Conservation (phyloP, 2,113 vertebrate species). For the Ia io region DNA sequence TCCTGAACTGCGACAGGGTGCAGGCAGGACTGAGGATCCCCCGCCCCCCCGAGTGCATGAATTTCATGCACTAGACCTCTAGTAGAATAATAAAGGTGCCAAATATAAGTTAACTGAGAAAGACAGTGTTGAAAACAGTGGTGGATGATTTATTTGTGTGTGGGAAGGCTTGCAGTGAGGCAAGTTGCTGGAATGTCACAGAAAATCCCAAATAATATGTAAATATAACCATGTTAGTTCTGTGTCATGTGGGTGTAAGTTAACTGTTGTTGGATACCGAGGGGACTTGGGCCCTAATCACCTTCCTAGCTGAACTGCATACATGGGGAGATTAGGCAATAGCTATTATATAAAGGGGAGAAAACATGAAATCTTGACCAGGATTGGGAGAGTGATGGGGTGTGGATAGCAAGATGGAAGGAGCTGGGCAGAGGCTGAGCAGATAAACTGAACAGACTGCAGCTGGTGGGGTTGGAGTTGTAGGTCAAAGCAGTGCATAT, state of each 20-base stretch:
- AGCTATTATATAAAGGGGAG: background rate
- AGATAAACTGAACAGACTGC: background rate
- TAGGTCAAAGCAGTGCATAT: background rate
- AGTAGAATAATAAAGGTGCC: background rate
- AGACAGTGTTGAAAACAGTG: background rate
- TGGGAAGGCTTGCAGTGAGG: background rate
- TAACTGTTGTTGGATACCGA: background rate
- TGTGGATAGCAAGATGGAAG: background rate
- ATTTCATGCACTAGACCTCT: no score
- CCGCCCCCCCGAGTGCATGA: no score
- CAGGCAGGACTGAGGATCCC: no score
- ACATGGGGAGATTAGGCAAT: background rate
- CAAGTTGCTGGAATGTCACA: background rate
- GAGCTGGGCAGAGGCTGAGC: background rate
- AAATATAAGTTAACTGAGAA: constrained; percentile 4
- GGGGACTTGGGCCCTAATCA: background rate
- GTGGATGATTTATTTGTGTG: background rate
- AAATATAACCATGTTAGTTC: background rate
- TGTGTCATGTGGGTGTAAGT: background rate
- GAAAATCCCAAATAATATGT: background rate
- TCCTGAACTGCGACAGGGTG: no score
- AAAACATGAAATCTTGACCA: background rate
- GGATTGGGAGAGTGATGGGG: background rate
- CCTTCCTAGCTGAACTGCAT: background rate
- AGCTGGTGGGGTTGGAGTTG: background rate